Evolutionary conservation across 2,888 invertebrate genomes (phyloP).

Genomic region (Lepidochrysops patricia): DNA sequence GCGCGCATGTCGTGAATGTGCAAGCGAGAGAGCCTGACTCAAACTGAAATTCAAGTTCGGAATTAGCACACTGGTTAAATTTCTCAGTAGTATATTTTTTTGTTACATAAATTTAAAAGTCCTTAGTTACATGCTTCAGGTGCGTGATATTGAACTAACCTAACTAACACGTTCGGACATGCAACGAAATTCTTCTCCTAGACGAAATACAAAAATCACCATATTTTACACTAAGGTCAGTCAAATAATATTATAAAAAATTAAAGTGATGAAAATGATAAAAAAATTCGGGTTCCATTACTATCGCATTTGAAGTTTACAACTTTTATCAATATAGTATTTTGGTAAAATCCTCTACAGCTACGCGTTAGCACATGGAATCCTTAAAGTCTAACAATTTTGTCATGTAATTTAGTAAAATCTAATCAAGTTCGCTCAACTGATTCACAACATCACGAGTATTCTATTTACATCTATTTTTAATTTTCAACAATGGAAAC

Average conservation of each 20-base stretch:
- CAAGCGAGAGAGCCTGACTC: too few species aligned
- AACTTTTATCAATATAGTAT: background rate
- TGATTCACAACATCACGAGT: conserved; percentile 27
- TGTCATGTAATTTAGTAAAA: background rate
- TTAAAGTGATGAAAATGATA: background rate
- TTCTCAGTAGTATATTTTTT: background rate
- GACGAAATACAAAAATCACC: background rate
- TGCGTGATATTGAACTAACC: conserved; percentile 1
- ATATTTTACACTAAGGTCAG: conserved; percentile 4
- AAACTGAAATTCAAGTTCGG: too few species aligned
- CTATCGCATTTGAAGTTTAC: too few species aligned
- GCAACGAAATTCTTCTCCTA: background rate
- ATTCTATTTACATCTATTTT: conserved; percentile 18
- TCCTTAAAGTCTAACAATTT: background rate
- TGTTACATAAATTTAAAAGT: background rate
- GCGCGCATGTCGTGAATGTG: too few species aligned
- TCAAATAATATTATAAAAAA: background rate
- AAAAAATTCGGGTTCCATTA: background rate
- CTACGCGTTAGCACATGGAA: background rate
- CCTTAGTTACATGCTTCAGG: background rate
- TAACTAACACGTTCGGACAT: background rate
- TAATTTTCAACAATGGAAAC: conserved; percentile 11
- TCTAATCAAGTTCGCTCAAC: conserved; percentile 16
- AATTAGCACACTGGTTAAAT: background rate
- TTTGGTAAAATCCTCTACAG: background rate